These are phyloP conservation scores for Zaprionus lineosus DNA, from an alignment of 2,888 invertebrate genomes.

Conservation along the genomic window DNA sequence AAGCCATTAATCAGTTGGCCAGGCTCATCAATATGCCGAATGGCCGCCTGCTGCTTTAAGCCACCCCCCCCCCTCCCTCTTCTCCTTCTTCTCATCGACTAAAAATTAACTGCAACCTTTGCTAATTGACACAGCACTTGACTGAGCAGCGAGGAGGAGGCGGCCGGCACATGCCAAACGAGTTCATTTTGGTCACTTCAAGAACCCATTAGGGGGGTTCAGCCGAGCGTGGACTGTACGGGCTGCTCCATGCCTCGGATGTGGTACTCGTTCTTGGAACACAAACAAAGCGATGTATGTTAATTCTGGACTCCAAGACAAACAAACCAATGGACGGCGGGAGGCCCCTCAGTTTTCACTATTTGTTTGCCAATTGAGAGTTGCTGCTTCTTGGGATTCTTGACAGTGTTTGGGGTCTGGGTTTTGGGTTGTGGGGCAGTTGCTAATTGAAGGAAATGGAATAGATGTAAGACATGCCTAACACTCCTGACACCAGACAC, in stretches of 20 bases:
- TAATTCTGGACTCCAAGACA: slow-evolving; percentile 43
- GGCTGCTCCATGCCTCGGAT: slow-evolving; percentile 32
- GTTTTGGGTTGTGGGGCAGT: too few species aligned
- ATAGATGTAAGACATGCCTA: too few species aligned
- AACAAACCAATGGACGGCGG: slow-evolving; percentile 49
- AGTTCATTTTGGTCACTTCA: slow-evolving; percentile 70
- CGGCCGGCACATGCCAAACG: slow-evolving; percentile 57
- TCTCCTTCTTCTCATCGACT: too few species aligned
- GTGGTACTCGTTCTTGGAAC: slow-evolving; percentile 16
- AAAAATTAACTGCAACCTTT: slow-evolving; percentile 9
- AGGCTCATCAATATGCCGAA: slow-evolving; percentile 21
- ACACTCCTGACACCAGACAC: too few species aligned
- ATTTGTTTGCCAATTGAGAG: slow-evolving; percentile 54
- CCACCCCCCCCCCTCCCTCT: background rate
- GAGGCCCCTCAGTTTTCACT: slow-evolving; percentile 28
- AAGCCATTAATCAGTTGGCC: slow-evolving; percentile 23
- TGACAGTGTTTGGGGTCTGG: too few species aligned
- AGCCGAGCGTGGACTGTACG: slow-evolving; percentile 64
- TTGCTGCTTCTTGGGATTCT: slow-evolving; percentile 16
- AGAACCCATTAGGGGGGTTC: slow-evolving; percentile 54
- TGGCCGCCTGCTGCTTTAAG: slow-evolving; percentile 9
- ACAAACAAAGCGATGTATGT: slow-evolving; percentile 52
- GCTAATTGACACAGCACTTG: slow-evolving; percentile 59
- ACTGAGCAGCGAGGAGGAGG: slow-evolving; percentile 3
- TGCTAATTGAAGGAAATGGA: slow-evolving; percentile 60